Base-by-base conservation (phyloP, 2,797 vertebrate species). In the Pogonophryne albipinna region DNA sequence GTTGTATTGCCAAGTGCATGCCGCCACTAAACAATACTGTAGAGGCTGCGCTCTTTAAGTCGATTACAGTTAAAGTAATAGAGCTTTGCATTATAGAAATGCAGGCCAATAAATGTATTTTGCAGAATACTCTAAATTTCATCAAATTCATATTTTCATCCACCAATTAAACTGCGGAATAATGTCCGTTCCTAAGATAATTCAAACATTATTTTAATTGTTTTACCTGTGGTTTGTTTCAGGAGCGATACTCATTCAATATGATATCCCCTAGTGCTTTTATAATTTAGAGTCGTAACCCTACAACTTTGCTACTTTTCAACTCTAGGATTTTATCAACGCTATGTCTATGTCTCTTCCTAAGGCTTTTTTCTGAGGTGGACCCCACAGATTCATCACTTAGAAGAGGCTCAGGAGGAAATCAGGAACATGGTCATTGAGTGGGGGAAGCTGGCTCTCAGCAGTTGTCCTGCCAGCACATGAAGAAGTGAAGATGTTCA, bases 281-380 rank as follows among this genome's bases (percentile, higher is more conserved):
- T 1, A 9, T 34, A n/a, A 42, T 47, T 47, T 46, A 10, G 13
- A 49, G 8, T 34, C 51, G 9, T 31, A 10, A 23, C 3, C 31
- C 20, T 14, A 47, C 3, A 0, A 19, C 6, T 16, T 50, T 19
- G 19, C 15, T n/a, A n/a, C 42, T 34, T 41, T 46, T 9, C 49
- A 12, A 41, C 53, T 53, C 4, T 17, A 1, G 12, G 2, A 19
- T 71, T 68, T 19, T 10, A 38, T 62, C 41, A 19, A 1, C 58
- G 2, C 49, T 60, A 52, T 31, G 15, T 46, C 3, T 10, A 16
- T 66, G 4, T 79, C 49, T 79, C 67, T 50, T 79, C 14, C 59
- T 46, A 55, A 97, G 97, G 96, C 1, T 93, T 96, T n/a, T 99
- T 98, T 85, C 92, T 97, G 14, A 92, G 92, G 0, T 96, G 96